phyloP scores from a whole-genome alignment of 2,888 invertebrate genomes.

The Trachelus stipa region DNA sequence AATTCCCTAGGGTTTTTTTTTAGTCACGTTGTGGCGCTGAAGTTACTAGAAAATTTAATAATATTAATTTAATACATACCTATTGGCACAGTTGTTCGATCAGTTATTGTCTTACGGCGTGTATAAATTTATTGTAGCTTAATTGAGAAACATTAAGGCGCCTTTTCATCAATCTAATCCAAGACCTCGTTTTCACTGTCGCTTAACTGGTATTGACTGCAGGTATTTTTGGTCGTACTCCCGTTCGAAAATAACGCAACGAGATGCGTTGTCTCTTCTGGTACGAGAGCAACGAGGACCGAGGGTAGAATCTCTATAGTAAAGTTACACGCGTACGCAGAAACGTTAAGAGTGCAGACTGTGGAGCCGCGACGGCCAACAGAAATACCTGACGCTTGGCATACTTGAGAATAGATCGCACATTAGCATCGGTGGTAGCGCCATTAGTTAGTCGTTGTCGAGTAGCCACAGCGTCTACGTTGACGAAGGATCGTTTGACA shows the following conservation, averaged over 20 bases:
- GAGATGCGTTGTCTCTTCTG: not conserved
- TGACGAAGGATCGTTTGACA: not conserved
- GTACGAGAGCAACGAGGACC: not conserved
- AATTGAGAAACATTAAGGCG: not conserved
- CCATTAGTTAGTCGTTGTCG: no score
- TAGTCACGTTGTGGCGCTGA: no score
- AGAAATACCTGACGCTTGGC: conserved; percentile 18
- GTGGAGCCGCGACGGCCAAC: conserved; percentile 16
- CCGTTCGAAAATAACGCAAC: conserved; percentile 3
- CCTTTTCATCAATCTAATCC: not conserved
- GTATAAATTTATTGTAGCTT: not conserved
- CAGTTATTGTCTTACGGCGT: no score
- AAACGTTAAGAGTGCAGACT: no score
- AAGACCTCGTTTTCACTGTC: no score
- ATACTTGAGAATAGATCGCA: conserved; percentile 2
- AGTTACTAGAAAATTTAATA: no score
- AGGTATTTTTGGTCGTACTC: not conserved
- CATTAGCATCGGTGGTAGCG: not conserved
- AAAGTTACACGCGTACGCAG: no score
- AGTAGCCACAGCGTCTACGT: no score
- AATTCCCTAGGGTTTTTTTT: no score
- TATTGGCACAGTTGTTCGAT: no score
- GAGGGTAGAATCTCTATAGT: no score
- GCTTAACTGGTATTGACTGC: not conserved
- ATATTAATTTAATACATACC: no score